Evolutionary conservation across 2,888 invertebrate species (phyloP), one percentile per base, ranked within the genome.

Genomic region (Monopis laevigella): DNA sequence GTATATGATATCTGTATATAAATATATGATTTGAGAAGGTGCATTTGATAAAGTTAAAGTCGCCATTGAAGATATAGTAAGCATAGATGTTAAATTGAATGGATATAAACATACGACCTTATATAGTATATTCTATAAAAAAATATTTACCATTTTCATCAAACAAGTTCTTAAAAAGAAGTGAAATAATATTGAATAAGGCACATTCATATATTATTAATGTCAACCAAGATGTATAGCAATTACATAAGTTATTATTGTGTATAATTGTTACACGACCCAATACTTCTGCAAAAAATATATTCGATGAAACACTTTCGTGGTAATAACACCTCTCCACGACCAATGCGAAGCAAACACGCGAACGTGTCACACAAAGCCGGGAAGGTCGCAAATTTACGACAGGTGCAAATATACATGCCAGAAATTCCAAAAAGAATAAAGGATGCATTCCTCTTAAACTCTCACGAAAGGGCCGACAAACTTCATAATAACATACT

Each of bases 401-500:
- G 58, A 62, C 65, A 68, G 65, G 66, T 70, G 65, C 59, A 62
- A 69, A 65, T 65, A 21, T 65, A 62, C 64, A 65, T 63, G 49
- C 64, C 62, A 53, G 56, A 58, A 56, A 68, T 66, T 58, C 60
- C 58, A 50, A 54, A 50, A 54, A 54, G 58, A 57, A 65, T 58
- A 59, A 59, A 59, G 53, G 52, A 48, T 48, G 49, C 52, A 56
- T 62, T 65, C 55, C 56, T 60, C 43, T 62, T 26, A n/a, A 17
- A 47, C 48, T 47, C 49, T 47, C 52, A 51, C 55, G 54, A 48
- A 51, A 51, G 45, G 47, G 54, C 59, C 56, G 56, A 57, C 62
- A 62, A 66, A 66, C 65, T 71, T 68, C 65, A 72, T 70, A 71
- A 69, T 69, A 73, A 68, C 65, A 67, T 64, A 67, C 65, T 74